Percentiles rank a stretch among this genome's conserved stretches.
Conservation (phyloP, 2,888 invertebrate genomes). For the Hemicrepidius hirtus region DNA sequence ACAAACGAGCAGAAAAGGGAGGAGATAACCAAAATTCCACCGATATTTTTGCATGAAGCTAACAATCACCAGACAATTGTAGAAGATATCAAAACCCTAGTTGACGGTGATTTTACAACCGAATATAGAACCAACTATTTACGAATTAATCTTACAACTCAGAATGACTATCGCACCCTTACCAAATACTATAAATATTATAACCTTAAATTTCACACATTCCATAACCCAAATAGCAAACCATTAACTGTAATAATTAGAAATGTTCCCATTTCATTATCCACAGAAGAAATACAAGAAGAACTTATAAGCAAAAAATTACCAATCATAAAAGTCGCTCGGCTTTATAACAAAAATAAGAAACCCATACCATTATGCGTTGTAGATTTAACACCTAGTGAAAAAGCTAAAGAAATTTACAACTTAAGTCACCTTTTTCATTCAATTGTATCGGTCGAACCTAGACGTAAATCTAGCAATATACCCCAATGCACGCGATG, state of each 20-base stretch:
- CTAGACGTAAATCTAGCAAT: not conserved
- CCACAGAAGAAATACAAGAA: not conserved
- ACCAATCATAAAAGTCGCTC: not conserved
- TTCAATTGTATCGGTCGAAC: not conserved
- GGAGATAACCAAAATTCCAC: too few species aligned
- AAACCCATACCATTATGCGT: not conserved
- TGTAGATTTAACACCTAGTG: not conserved
- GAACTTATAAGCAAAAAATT: not conserved
- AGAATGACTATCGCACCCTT: not conserved
- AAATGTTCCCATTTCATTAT: not conserved
- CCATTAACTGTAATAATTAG: not conserved
- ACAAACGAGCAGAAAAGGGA: too few species aligned
- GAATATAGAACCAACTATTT: not conserved
- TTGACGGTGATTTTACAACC: too few species aligned
- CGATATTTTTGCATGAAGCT: too few species aligned
- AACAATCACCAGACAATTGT: too few species aligned
- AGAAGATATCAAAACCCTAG: too few species aligned
- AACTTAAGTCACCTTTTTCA: not conserved
- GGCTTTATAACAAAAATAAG: not conserved
- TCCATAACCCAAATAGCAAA: not conserved
- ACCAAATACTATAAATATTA: not conserved
- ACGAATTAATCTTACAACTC: not conserved
- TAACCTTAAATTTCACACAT: not conserved
- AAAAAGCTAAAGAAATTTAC: not conserved
- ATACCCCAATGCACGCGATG: constrained; percentile 1